phyloP scores from a whole-genome alignment of 2,888 invertebrate species.

The Drosophila buzzatii region DNA sequence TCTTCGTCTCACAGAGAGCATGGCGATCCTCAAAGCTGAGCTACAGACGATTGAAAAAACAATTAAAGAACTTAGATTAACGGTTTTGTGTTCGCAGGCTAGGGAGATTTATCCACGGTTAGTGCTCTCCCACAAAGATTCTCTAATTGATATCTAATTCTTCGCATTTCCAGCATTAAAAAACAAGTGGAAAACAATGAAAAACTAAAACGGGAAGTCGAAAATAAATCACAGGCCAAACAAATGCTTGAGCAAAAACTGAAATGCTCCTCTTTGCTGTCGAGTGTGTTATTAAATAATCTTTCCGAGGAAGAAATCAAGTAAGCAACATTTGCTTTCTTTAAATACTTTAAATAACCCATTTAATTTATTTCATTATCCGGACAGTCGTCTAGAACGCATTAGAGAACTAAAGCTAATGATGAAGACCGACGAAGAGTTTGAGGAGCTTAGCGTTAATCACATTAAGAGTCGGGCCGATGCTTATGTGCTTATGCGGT shows the following conservation, averaged over 20 bases:
- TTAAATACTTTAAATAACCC: neutral
- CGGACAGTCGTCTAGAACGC: slow-evolving; percentile 68
- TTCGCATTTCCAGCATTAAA: slow-evolving; percentile 69
- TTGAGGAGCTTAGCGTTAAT: slow-evolving; percentile 51
- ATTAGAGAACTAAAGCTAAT: slow-evolving; percentile 69
- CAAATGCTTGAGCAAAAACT: slow-evolving; percentile 69
- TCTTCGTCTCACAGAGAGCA: slow-evolving; percentile 82
- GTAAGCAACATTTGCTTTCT: slow-evolving; percentile 54
- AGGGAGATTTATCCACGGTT: slow-evolving; percentile 83
- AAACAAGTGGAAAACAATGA: slow-evolving; percentile 76
- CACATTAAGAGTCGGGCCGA: slow-evolving; percentile 75
- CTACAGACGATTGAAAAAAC: slow-evolving; percentile 75
- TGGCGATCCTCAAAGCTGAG: slow-evolving; percentile 76
- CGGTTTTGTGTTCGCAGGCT: slow-evolving; percentile 80
- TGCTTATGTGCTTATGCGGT: slow-evolving; percentile 79
- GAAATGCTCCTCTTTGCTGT: slow-evolving; percentile 64
- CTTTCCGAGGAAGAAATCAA: slow-evolving; percentile 79
- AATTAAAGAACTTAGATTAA: slow-evolving; percentile 82
- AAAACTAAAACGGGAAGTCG: slow-evolving; percentile 69
- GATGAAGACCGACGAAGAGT: slow-evolving; percentile 56
- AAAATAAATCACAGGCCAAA: slow-evolving; percentile 60
- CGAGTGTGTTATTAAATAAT: slow-evolving; percentile 77
- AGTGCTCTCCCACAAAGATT: neutral
- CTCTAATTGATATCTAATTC: neutral
- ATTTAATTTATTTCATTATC: neutral